Evolutionary conservation across 2,113 vertebrate genomes (phyloP).

Genomic region (Elaphurus davidianus): DNA sequence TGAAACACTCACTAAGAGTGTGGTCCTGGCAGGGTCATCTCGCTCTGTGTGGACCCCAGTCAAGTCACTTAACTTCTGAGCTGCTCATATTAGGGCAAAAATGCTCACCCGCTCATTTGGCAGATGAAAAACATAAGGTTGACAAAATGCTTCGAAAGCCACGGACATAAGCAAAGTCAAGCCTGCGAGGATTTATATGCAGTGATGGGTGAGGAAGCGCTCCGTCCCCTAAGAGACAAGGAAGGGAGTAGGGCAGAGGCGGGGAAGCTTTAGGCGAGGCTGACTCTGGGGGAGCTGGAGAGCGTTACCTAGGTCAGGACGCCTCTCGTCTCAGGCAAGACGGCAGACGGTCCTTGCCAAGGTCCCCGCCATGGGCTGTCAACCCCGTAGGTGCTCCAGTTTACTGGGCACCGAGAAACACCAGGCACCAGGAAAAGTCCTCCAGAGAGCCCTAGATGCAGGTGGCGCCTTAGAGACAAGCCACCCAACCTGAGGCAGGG

Average conservation of each 20-base stretch:
- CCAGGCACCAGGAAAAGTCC: not conserved
- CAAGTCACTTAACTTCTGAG: not conserved
- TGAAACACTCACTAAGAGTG: not conserved
- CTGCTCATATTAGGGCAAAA: not conserved
- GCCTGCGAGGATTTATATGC: not conserved
- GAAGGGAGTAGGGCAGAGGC: not conserved
- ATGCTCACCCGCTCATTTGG: not conserved
- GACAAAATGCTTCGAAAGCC: not conserved
- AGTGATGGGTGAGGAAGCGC: not conserved
- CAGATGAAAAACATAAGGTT: not conserved
- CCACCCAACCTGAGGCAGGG: not conserved
- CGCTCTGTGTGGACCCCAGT: not conserved
- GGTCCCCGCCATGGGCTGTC: not conserved
- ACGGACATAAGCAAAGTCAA: not conserved
- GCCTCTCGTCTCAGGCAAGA: not conserved
- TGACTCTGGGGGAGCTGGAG: not conserved
- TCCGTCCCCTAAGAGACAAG: not conserved
- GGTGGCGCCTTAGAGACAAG: not conserved
- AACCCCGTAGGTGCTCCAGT: rapidly evolving
- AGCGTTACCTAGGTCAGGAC: not conserved
- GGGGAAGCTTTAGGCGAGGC: not conserved
- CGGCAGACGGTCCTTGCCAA: not conserved
- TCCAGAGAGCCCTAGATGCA: rapidly evolving
- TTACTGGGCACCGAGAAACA: not conserved
- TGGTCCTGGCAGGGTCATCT: not conserved